Conservation (phyloP, 2,113 vertebrate genomes). For the Dipodomys spectabilis region DNA sequence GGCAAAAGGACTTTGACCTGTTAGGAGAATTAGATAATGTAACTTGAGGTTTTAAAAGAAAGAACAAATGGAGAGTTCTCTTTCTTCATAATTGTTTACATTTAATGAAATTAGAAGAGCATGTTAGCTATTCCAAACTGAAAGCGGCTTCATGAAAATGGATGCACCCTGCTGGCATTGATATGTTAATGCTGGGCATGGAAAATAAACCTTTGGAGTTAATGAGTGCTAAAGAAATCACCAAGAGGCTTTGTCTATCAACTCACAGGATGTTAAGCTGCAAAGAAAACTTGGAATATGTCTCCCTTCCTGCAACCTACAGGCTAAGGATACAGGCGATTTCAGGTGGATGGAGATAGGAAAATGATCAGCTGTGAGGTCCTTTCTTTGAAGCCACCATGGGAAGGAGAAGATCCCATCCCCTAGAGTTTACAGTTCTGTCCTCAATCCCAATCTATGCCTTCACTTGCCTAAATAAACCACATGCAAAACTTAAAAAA, state of each 20-base stretch:
- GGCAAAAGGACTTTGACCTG: constrained; percentile 42
- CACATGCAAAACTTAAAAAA: neutral
- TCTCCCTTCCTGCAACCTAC: neutral
- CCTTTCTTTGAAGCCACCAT: neutral
- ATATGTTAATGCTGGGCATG: constrained; percentile 22
- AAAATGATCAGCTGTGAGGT: neutral
- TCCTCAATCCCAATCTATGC: neutral
- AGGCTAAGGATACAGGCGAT: neutral
- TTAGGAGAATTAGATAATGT: constrained; percentile 31
- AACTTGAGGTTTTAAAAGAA: constrained; percentile 21
- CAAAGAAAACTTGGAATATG: neutral
- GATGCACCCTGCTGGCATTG: neutral
- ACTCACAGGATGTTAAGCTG: neutral
- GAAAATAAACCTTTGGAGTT: constrained; percentile 40
- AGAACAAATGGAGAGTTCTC: neutral
- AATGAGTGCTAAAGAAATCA: neutral
- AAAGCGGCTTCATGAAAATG: constrained; percentile 51
- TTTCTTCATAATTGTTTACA: constrained; percentile 61
- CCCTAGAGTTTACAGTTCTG: neutral
- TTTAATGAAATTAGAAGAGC: constrained; percentile 22
- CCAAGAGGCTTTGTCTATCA: neutral
- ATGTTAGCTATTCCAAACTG: neutral
- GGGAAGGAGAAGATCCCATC: neutral
- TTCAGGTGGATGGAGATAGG: neutral
- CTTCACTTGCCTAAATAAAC: constrained; percentile 1